phyloP scores from a whole-genome alignment of 2,797 vertebrate genomes.

The Erethizon dorsatum region DNA sequence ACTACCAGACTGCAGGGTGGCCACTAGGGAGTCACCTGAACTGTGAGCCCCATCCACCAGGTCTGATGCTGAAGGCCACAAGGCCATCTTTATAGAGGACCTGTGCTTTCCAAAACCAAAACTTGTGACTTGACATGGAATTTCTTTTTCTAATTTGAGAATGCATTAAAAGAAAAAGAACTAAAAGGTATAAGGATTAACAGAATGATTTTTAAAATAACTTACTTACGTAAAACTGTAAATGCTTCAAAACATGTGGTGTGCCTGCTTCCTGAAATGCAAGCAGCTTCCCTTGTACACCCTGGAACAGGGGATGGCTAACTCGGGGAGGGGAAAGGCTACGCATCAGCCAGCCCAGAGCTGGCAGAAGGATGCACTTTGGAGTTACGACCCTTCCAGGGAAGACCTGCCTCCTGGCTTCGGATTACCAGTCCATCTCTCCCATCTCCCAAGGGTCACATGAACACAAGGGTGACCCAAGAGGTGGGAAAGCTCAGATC shows the following conservation, averaged over 20 bases:
- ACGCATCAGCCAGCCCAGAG: background rate
- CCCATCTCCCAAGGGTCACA: background rate
- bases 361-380: too few species aligned
- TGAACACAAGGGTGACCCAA: background rate
- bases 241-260: background rate
- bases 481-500: background rate
- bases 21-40: background rate
- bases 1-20: background rate
- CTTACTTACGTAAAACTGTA: background rate
- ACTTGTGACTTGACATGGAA: background rate
- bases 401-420: background rate
- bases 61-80: accelerated
- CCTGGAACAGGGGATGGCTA: too few species aligned
- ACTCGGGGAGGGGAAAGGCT: background rate
- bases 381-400: too few species aligned
- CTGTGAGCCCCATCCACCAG: accelerated
- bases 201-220: background rate
- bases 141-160: background rate
- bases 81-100: accelerated
- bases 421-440: background rate
- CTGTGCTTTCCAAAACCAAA: background rate
- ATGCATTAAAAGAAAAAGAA: background rate
- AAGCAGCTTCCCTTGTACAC: background rate
- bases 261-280: background rate
- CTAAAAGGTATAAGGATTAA: background rate